These are phyloP conservation scores for Drosophila aff. DNA, from an alignment of 1,140 invertebrate genomes.

Conservation along the genomic window DNA sequence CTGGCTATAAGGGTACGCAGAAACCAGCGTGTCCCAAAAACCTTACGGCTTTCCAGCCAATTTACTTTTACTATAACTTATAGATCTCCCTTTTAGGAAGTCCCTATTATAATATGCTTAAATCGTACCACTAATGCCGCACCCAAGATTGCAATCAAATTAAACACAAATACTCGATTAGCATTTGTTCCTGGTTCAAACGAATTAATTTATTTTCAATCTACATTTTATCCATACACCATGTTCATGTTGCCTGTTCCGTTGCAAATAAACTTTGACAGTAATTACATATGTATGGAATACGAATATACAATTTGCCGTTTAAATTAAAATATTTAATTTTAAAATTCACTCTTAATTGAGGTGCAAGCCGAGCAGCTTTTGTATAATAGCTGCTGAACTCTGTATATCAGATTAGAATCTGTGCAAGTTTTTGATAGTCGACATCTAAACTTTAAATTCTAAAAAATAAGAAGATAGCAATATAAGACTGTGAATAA, in stretches of 20 bases:
- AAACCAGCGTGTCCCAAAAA: background rate
- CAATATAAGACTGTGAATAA: background rate
- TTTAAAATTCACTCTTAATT: background rate
- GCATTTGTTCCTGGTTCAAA: slow-evolving; percentile 1
- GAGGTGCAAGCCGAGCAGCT: background rate
- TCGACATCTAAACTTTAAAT: background rate
- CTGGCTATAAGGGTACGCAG: background rate
- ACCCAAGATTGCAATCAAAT: background rate
- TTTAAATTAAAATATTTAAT: slow-evolving; percentile 36
- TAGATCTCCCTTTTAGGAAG: background rate
- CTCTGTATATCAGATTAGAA: slow-evolving; percentile 9
- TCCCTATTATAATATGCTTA: background rate
- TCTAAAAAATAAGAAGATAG: slow-evolving; percentile 1
- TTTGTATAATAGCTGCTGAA: slow-evolving; percentile 3
- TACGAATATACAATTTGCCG: slow-evolving; percentile 12
- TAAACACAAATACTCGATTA: background rate
- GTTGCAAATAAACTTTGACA: slow-evolving; percentile 32
- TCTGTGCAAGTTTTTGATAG: background rate
- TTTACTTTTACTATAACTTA: background rate
- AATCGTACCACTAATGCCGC: background rate
- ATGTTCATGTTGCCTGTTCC: background rate
- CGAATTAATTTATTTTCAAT: slow-evolving; percentile 12
- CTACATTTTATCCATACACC: slow-evolving; percentile 1
- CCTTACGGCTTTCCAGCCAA: too few relatives aligned
- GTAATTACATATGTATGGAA: slow-evolving; percentile 9